Base-by-base conservation (phyloP, 2,113 vertebrate species). In the Diadophis punctatus region DNA sequence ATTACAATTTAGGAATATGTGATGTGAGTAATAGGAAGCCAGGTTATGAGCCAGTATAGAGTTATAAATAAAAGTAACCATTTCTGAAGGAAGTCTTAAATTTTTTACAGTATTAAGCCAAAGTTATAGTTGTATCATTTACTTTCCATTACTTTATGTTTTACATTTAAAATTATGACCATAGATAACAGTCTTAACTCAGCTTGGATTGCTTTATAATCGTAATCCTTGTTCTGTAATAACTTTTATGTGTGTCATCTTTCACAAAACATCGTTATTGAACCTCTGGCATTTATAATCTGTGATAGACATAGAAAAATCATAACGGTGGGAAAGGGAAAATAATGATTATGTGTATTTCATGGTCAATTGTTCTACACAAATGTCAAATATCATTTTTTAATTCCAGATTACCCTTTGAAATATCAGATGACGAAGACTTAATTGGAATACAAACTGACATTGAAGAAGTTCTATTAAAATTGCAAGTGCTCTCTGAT, bases 391-490 rank as follows among this genome's bases (percentile, higher is more conserved):
- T 48, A 11, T 23, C 0, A 52, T 91, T 22, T 60, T 20, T 94
- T 56, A 91, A 90, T 94, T 95, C 16, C 96, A 99, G 99, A 92
- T 90, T 96, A 16, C 96, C 97, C 43, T 98, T 98, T 92, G 98
- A 98, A 96, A 96, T 93, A 91, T 91, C 98, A 30, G 98, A 98
- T 96, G 96, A 97, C 92, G 98, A 98, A 86, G 98, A 98, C 89
- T 96, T 99, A 80, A 93, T 97, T 55, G 98, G 97, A 97, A 91
- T 99, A 93, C 98, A 97, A 95, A 98, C 97, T 93, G 98, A 94
- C 94, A 95, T 99, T 91, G 98, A 99, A 94, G 98, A 98, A 63
- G 97, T 98, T 96, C 96, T 98, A 97, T 97, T 96, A 63, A 97
- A 98, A 95, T 96, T 99, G 80, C 98, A 98, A 93, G 97, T 97